Percentiles rank a stretch among this genome's conserved stretches.
Evolutionary conservation across 2,888 invertebrate genomes (phyloP).

Genomic region (Caenorhabditis sp.): DNA sequence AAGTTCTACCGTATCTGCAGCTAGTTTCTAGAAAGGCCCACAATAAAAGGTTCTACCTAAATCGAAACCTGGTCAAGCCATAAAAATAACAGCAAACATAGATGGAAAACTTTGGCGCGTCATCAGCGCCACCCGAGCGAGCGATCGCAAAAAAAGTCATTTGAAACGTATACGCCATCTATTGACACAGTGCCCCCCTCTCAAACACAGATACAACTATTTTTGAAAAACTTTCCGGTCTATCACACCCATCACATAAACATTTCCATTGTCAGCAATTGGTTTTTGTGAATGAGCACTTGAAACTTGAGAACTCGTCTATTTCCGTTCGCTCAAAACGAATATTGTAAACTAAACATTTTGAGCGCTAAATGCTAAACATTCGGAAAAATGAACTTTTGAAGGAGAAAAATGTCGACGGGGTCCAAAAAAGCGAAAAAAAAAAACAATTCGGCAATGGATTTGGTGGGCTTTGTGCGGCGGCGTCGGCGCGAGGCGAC

Average conservation of each 20-base stretch:
- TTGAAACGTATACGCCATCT: slow-evolving; percentile 45
- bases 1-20: no score
- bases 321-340: no score
- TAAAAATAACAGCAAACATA: no score
- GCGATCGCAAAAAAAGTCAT: slow-evolving; percentile 20
- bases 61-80: no score
- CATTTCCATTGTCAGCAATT: background rate
- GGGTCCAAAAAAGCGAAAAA: background rate
- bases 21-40: no score
- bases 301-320: background rate
- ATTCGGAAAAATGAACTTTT: background rate
- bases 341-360: no score
- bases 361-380: no score
- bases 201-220: slow-evolving; percentile 2
- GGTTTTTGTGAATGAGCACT: background rate
- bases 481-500: no score
- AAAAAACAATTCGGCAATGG: slow-evolving; percentile 41
- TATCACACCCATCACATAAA: background rate
- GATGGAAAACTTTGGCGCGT: no score
- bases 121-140: no score
- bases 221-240: background rate
- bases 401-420: background rate
- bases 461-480: slow-evolving; percentile 47
- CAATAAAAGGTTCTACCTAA: no score
- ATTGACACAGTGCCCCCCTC: slow-evolving; percentile 35